Evolutionary conservation across 2,888 invertebrate species (phyloP).

Genomic region (Dexiosoma caninum): DNA sequence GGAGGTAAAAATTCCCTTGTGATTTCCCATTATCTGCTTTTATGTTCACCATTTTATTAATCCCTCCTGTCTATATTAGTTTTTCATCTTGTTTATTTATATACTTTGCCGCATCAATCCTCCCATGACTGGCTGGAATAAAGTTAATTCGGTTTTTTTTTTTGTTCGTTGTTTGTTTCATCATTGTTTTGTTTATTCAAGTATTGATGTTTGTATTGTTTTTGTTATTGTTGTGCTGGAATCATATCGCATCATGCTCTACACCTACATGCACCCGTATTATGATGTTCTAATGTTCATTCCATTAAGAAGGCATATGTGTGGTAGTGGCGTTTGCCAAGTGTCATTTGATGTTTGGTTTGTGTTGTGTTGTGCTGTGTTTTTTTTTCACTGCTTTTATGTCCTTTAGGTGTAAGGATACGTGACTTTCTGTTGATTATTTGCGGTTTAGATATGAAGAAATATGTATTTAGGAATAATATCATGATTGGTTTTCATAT

Average conservation of each 20-base stretch:
- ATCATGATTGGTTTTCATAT: slow-evolving; percentile 24
- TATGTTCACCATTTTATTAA: slow-evolving; percentile 35
- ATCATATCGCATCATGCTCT: neutral
- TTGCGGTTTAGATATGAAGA: slow-evolving; percentile 42
- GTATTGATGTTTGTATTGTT: slow-evolving; percentile 37
- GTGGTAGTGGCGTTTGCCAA: slow-evolving; percentile 25
- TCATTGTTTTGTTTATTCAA: slow-evolving; percentile 46
- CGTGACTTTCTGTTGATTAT: slow-evolving; percentile 63
- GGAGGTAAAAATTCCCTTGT: neutral
- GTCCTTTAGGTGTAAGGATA: slow-evolving; percentile 60
- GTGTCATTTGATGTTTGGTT: slow-evolving; percentile 49
- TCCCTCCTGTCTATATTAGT: slow-evolving; percentile 41
- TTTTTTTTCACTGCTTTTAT: slow-evolving; percentile 39
- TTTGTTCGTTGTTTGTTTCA: slow-evolving; percentile 29
- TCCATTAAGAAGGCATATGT: neutral
- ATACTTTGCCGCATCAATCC: neutral
- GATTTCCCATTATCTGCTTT: slow-evolving; percentile 39
- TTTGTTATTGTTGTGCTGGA: slow-evolving; percentile 25
- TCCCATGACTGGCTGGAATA: neutral
- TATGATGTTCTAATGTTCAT: neutral
- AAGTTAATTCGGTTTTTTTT: neutral
- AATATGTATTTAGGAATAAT: neutral
- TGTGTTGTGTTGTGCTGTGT: too few species aligned
- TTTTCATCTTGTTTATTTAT: slow-evolving; percentile 32
- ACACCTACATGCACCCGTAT: neutral